A percentile compares a stretch with the other conserved stretches of the same genome.
These are phyloP conservation scores for Platysternon megacephalum DNA, from an alignment of 2,113 vertebrate genomes.

Conservation along the genomic window DNA sequence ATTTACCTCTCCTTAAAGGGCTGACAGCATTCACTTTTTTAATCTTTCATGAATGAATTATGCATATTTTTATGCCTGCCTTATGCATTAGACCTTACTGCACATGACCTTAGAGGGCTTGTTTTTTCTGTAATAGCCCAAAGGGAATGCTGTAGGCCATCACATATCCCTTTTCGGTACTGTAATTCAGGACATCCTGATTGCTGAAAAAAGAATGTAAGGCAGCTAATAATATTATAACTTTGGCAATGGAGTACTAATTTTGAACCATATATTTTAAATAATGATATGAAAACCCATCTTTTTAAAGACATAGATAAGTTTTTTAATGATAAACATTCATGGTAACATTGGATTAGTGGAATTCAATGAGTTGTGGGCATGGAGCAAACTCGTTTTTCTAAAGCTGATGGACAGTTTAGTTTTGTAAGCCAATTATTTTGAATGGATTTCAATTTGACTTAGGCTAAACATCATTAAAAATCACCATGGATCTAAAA, in stretches of 20 bases:
- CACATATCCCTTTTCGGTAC: neutral
- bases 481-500: neutral
- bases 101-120: neutral
- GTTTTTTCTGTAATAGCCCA: neutral
- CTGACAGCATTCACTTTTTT: neutral
- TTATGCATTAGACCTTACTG: neutral
- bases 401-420: neutral
- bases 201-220: neutral
- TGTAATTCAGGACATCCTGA: neutral
- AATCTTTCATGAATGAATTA: neutral
- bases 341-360: neutral
- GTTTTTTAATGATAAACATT: neutral
- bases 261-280: neutral
- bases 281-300: neutral
- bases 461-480: neutral
- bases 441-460: neutral
- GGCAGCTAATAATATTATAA: neutral
- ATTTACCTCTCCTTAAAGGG: neutral
- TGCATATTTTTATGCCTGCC: neutral
- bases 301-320: neutral
- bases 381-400: neutral
- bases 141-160: neutral
- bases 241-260: neutral
- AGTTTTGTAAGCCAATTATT: neutral
- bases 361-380: fast-evolving